Conservation (phyloP, 2,797 vertebrate species). For the Sebastes hopkinsi region DNA sequence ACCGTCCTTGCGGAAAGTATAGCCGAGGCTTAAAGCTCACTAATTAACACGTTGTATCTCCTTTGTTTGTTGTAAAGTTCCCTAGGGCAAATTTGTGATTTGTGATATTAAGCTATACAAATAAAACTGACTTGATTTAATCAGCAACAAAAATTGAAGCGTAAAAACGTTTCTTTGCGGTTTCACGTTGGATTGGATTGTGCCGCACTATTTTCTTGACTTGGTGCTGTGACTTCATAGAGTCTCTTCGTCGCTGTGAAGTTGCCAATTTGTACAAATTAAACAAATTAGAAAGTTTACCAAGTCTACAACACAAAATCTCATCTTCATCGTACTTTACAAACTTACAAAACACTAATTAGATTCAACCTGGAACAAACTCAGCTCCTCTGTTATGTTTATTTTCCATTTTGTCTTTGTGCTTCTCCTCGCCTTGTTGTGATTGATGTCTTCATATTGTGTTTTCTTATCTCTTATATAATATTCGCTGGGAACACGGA, state of each 20-base stretch:
- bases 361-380: background rate
- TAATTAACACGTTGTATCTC: background rate
- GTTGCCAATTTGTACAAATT: background rate
- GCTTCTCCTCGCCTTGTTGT: background rate
- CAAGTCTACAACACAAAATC: background rate
- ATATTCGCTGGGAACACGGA: background rate
- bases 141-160: background rate
- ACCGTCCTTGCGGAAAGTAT: no score
- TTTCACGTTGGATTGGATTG: background rate
- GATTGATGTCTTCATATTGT: constrained; percentile 20
- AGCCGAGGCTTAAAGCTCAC: background rate
- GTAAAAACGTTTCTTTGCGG: no score
- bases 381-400: background rate
- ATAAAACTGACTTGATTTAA: no score
- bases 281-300: background rate
- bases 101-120: no score
- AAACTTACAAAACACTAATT: background rate
- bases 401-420: background rate
- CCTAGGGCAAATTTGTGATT: no score
- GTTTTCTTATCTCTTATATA: background rate
- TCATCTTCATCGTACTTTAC: background rate
- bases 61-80: background rate
- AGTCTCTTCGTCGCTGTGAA: background rate
- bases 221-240: background rate
- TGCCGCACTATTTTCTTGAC: background rate